These are phyloP conservation scores for Cephalopholis sonnerati DNA, from an alignment of 2,113 vertebrate species.

Conservation along the genomic window DNA sequence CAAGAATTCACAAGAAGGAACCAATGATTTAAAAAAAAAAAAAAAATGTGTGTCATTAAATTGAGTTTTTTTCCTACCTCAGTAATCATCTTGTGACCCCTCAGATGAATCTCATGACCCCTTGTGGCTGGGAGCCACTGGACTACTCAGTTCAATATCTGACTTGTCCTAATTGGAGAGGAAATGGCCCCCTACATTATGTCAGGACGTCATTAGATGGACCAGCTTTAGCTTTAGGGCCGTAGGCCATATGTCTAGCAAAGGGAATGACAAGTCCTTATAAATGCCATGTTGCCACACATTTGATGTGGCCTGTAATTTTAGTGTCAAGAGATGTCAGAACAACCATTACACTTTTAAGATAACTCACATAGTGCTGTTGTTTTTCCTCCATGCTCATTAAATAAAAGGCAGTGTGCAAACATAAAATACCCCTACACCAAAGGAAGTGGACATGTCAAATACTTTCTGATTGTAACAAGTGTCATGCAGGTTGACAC, in stretches of 20 bases:
- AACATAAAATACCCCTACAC: background rate
- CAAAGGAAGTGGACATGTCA: background rate
- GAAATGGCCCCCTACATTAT: background rate
- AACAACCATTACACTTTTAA: background rate
- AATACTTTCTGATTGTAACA: background rate
- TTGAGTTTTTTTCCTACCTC: no score
- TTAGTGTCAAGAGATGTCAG: background rate
- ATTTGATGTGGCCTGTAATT: background rate
- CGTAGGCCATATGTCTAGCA: background rate
- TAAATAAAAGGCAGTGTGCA: background rate
- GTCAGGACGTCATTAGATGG: background rate
- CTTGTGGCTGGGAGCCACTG: background rate
- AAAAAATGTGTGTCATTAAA: no score
- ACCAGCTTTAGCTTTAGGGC: slow-evolving; percentile 3
- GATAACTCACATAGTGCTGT: no score
- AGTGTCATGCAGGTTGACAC: background rate
- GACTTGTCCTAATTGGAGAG: background rate
- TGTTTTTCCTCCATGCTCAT: background rate
- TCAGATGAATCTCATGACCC: background rate
- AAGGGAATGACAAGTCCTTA: no score
- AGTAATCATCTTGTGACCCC: no score
- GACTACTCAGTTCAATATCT: background rate
- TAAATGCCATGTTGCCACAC: no score
- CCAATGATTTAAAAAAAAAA: no score
- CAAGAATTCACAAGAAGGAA: no score